Conservation (phyloP, 2,888 invertebrate species). For the Eilema sororculum region DNA sequence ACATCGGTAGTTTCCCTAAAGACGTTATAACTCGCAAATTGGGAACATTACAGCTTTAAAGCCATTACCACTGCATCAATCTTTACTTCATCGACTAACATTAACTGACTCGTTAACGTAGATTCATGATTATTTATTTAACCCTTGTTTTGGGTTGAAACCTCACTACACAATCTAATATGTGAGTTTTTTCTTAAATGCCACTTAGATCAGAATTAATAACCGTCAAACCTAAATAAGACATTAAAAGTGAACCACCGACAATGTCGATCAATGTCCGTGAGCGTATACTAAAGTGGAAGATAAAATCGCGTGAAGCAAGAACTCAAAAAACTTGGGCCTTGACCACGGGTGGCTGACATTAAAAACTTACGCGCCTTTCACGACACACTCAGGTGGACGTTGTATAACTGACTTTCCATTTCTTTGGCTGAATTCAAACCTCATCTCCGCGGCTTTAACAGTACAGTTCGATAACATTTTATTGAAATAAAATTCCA, state of each 20-base stretch:
- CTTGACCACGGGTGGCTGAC: conserved; percentile 85
- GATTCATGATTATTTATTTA: too few relatives aligned
- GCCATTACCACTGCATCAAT: neutral
- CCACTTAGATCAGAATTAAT: conserved; percentile 25
- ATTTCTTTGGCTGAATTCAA: conserved; percentile 72
- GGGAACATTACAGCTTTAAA: neutral
- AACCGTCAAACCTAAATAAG: conserved; percentile 24
- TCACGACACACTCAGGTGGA: conserved; percentile 82
- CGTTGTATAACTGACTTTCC: conserved; percentile 86
- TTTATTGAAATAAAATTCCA: conserved; percentile 24
- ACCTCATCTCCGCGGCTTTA: conserved; percentile 49
- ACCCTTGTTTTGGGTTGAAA: neutral
- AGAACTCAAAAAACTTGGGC: conserved; percentile 77
- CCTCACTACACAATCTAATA: neutral
- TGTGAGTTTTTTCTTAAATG: neutral
- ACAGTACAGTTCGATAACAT: conserved; percentile 20
- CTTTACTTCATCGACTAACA: too few relatives aligned
- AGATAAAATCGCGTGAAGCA: conserved; percentile 73
- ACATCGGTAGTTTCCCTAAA: neutral
- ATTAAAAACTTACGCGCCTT: conserved; percentile 81
- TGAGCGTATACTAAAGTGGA: conserved; percentile 54
- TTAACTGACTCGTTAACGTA: too few relatives aligned
- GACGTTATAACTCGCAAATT: neutral
- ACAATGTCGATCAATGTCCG: conserved; percentile 59
- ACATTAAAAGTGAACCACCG: conserved; percentile 27